These are phyloP conservation scores for Lymantria monacha DNA, from an alignment of 2,888 invertebrate species.

Conservation along the genomic window DNA sequence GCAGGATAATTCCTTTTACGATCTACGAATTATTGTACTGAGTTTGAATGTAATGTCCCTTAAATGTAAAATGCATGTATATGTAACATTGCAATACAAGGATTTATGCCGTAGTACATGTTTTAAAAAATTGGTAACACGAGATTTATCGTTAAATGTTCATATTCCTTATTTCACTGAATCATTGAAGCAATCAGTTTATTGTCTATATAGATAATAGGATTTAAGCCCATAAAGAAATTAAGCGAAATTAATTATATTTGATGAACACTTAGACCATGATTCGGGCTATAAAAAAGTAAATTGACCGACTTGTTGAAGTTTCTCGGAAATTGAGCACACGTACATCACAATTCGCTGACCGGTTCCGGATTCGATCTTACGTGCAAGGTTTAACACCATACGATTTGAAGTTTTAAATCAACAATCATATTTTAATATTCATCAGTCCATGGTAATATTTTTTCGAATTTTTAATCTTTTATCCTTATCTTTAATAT, in stretches of 20 bases:
- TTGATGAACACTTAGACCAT: slow-evolving; percentile 35
- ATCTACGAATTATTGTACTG: no score
- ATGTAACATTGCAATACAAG: no score
- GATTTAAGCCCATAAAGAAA: not conserved
- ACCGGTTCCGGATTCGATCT: slow-evolving; percentile 42
- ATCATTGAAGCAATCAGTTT: no score
- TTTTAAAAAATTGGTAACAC: no score
- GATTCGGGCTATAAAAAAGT: slow-evolving; percentile 45
- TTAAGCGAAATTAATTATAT: not conserved
- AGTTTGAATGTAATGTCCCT: no score
- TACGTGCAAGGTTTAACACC: slow-evolving; percentile 4
- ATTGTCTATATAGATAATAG: no score
- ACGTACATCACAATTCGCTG: slow-evolving; percentile 36
- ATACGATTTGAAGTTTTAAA: not conserved
- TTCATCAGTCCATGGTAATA: not conserved
- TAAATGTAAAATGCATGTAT: no score
- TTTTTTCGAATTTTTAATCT: not conserved
- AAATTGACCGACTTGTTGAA: slow-evolving; percentile 44
- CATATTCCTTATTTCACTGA: no score
- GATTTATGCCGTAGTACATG: no score
- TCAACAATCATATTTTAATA: not conserved
- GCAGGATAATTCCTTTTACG: no score
- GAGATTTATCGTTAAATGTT: no score
- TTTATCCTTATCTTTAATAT: no score
- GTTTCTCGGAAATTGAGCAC: slow-evolving; percentile 47